Base-by-base conservation (phyloP, 2,113 vertebrate species). In the Gila orcuttii region DNA sequence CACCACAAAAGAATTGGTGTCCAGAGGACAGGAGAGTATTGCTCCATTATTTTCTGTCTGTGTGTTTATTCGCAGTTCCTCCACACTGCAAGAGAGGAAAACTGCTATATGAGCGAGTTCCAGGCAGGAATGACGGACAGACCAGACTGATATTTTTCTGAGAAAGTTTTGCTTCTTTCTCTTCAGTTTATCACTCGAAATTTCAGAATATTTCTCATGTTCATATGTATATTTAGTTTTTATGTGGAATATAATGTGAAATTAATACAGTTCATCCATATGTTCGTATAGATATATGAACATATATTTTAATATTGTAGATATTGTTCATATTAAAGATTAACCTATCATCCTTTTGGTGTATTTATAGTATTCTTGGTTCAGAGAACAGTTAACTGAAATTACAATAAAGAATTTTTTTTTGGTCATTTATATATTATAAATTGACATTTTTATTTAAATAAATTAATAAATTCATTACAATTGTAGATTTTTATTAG, bases 71-170 rank as follows among this genome's bases (percentile, higher is more conserved):
- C 7, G 25, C 89, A 94, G 94, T 31, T 64, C 45, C 87, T 90
- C 87, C 90, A 0, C 92, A 94, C 6, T 62, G 86, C 82, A 98
- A 98, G 92, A 97, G 91, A 89, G 93, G 87, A 33, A 95, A 91
- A 85, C 50, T 99, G 47, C 92, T 91, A 11, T 98, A 95, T 80
- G 97, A 99, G 94, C 96, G 89, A 90, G 94, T 98, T 12, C 97
- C 97, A 17, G 97, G 97, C 84, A 94, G 96, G 91, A 93, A 74
- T 76, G 97, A 99, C 79, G 97, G 97, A 87, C 97, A 99, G 93
- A 99, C 97, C 5, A 94, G 96, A 79, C 96, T 99, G 1, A 96
- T 89, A 86, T 96, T 99, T 88, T 96, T 96, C 87, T 98, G 92
- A 79, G 60, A 28, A 52, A 57, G 23, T 55, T 31, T 6, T 69